These are phyloP conservation scores for Agonopterix alstromeriana DNA, from an alignment of 2,888 invertebrate genomes.

Conservation along the genomic window DNA sequence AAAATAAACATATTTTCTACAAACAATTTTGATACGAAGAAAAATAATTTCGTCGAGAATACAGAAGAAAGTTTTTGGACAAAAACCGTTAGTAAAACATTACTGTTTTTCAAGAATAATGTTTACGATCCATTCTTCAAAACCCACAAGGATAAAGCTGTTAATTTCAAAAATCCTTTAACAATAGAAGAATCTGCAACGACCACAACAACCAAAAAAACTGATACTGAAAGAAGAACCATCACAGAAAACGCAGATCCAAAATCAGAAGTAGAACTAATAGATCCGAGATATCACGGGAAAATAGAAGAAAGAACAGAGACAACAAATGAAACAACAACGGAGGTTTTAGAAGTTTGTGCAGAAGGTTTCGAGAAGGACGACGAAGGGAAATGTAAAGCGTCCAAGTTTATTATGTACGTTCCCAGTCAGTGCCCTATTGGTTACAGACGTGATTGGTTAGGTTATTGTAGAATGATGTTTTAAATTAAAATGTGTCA, in stretches of 20 bases:
- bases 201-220: neutral
- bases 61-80: constrained; percentile 20
- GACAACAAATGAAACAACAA: neutral
- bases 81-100: constrained; percentile 35
- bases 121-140: constrained; percentile 35
- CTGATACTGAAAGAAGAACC: neutral
- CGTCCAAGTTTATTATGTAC: constrained; percentile 44
- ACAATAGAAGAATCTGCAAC: neutral
- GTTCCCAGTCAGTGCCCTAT: constrained; percentile 53
- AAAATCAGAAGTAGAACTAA: constrained; percentile 50
- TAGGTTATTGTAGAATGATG: constrained; percentile 43
- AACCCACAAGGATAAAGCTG: neutral
- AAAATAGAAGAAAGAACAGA: constrained; percentile 9
- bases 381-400: constrained; percentile 34
- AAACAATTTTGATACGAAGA: constrained; percentile 16
- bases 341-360: constrained; percentile 20
- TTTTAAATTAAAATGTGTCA: constrained; percentile 18
- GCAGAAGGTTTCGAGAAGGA: constrained; percentile 32
- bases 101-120: constrained; percentile 43
- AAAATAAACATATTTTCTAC: constrained; percentile 48
- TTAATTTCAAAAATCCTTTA: neutral
- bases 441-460: constrained; percentile 47
- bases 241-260: constrained; percentile 17
- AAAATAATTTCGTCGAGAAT: constrained; percentile 18
- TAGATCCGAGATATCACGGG: constrained; percentile 50